A percentile compares a stretch with the other conserved stretches of the same genome.
These are phyloP conservation scores for Sycophila texana DNA, from an alignment of 2,888 invertebrate species.

Conservation along the genomic window DNA sequence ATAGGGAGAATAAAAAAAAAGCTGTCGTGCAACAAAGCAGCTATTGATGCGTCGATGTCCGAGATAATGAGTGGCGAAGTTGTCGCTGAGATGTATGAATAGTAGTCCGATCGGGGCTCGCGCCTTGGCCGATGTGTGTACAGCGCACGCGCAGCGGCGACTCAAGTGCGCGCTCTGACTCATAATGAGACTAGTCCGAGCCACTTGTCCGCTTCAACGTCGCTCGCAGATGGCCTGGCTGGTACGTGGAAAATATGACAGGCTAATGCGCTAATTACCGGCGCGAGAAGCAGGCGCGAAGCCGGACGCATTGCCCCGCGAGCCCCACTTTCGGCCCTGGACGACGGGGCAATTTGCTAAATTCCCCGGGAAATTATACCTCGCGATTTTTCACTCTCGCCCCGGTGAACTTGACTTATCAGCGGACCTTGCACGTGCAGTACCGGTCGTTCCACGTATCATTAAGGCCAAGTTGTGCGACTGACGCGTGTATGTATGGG, in stretches of 20 bases:
- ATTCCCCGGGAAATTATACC: slow-evolving; percentile 18
- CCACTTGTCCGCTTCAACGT: slow-evolving; percentile 59
- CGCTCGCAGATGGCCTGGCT: slow-evolving; percentile 42
- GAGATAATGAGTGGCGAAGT: slow-evolving; percentile 17
- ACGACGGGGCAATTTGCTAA: slow-evolving; percentile 22
- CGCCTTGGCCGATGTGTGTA: neutral
- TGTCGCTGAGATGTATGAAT: neutral
- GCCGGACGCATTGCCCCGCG: neutral
- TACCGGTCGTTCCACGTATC: neutral
- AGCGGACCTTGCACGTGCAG: neutral
- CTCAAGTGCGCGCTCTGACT: slow-evolving; percentile 45
- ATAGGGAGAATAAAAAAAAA: neutral
- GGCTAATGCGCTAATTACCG: slow-evolving; percentile 40
- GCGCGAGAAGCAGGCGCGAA: too few species aligned
- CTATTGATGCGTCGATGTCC: neutral
- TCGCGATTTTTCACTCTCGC: neutral
- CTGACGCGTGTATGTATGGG: neutral
- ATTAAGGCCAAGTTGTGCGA: neutral
- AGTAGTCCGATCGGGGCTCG: too few species aligned
- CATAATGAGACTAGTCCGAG: slow-evolving; percentile 61
- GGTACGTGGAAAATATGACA: slow-evolving; percentile 23
- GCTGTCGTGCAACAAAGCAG: slow-evolving; percentile 19
- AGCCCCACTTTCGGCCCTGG: slow-evolving; percentile 5
- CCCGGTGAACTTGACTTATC: slow-evolving; percentile 13
- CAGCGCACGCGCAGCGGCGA: neutral